These are phyloP conservation scores for Temnothorax longispinosus DNA, from an alignment of 1,140 invertebrate genomes.

Conservation along the genomic window DNA sequence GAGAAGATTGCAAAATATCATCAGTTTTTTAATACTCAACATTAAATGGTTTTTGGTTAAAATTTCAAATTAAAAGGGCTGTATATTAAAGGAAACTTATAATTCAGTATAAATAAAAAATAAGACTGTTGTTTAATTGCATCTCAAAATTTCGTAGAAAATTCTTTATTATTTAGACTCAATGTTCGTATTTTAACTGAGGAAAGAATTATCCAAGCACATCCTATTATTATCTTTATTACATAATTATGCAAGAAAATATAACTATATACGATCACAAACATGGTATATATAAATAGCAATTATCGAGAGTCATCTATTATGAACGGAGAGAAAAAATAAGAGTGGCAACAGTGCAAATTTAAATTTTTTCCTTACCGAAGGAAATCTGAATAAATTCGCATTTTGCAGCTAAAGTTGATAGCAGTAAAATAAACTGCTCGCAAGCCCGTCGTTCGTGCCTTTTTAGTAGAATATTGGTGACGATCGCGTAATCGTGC, in stretches of 20 bases:
- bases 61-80: not conserved
- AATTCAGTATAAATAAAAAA: not conserved
- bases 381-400: constrained; percentile 17
- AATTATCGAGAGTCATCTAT: not conserved
- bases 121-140: not conserved
- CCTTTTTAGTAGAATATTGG: constrained; percentile 1
- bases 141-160: not conserved
- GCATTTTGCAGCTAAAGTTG: constrained; percentile 1
- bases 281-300: constrained; percentile 5
- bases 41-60: constrained; percentile 14
- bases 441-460: not conserved
- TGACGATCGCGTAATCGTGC: constrained; percentile 12
- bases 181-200: not conserved
- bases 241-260: constrained; percentile 19
- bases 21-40: not conserved
- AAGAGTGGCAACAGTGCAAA: not conserved
- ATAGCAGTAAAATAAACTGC: not conserved
- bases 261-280: not conserved
- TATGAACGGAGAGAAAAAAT: not conserved
- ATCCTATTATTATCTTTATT: constrained; percentile 5
- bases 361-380: not conserved
- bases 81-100: not conserved
- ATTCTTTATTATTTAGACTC: constrained; percentile 2
- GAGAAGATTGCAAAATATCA: not conserved
- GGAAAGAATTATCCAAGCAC: constrained; percentile 7